Conservation (phyloP, 2,797 vertebrate species). For the Coluber constrictor region DNA sequence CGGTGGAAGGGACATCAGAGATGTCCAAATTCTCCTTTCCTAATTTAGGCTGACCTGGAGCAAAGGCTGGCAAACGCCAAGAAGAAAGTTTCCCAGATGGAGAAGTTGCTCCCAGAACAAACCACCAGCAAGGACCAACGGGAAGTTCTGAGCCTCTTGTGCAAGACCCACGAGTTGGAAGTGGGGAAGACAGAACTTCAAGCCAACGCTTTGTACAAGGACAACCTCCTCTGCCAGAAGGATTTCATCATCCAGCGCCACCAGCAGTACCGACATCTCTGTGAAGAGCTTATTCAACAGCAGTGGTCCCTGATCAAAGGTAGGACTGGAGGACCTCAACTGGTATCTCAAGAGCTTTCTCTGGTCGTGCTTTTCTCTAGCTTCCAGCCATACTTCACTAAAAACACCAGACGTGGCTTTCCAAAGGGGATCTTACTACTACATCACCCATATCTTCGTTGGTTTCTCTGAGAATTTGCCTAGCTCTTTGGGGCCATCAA, state of each 20-base stretch:
- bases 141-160: slow-evolving; percentile 67
- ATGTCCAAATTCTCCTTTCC: background rate
- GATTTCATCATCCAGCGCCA: slow-evolving; percentile 64
- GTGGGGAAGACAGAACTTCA: slow-evolving; percentile 64
- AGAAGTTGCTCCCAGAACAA: slow-evolving; percentile 60
- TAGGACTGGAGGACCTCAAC: slow-evolving; percentile 26
- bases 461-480: background rate
- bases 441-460: background rate
- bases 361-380: background rate
- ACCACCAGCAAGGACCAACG: slow-evolving; percentile 60
- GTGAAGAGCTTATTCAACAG: slow-evolving; percentile 59
- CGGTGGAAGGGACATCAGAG: background rate
- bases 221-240: slow-evolving; percentile 63
- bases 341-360: background rate
- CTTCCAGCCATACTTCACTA: background rate
- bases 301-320: slow-evolving; percentile 62
- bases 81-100: slow-evolving; percentile 63
- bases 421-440: background rate
- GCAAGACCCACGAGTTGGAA: slow-evolving; percentile 66
- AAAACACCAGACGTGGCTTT: background rate
- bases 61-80: slow-evolving; percentile 55
- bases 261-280: slow-evolving; percentile 60
- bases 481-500: background rate
- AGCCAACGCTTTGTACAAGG: slow-evolving; percentile 40
- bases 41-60: slow-evolving; percentile 63